Base-by-base conservation (phyloP, 2,888 invertebrate genomes). In the Pycnomerus fuliginosus region DNA sequence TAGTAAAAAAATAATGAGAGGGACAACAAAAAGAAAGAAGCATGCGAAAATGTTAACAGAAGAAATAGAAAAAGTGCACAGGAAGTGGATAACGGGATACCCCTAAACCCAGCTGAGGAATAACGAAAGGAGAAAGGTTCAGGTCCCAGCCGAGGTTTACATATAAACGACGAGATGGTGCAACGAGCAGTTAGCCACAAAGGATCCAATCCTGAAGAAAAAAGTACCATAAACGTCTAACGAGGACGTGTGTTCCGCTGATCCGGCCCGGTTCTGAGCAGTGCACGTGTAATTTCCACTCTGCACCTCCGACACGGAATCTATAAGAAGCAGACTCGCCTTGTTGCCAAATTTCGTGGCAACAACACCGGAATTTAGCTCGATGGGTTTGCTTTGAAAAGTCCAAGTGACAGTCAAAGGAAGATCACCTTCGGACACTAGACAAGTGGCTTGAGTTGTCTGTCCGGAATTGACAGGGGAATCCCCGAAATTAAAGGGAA, bases 401-500 rank as follows among this genome's bases (percentile, higher is more conserved):
- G 58, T 74, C 80, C 80, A 80, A 48, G 62, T 64, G 55, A 80
- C 77, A 60, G 77, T 69, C 54, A 80, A 64, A 43, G 78, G 80
- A 35, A 69, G 62, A 66, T 80, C 80, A 44, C 83, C 85, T 58
- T 78, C 75, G 24, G 76, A 75, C 45, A 82, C 76, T 76, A 80
- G 76, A 74, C 84, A 78, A 68, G 79, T 82, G 56, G 85, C 79
- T 73, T 89, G 88, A 59, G 84, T 86, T 51, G 87, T 84, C 71
- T 88, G 87, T 55, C 87, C 89, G 65, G 84, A 84, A 72, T 82
- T 83, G 60, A 87, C 81, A 62, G 87, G 85, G 56, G 80, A 80
- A 70, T 82, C 78, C 53, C 87, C 87, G 73, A 89, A 88, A 70
- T 81, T 80, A 75, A 89, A 89, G 63, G 88, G 87, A 72, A 80